Conservation (phyloP, 1,140 invertebrate genomes). For the Pseudobourletiella spinata region DNA sequence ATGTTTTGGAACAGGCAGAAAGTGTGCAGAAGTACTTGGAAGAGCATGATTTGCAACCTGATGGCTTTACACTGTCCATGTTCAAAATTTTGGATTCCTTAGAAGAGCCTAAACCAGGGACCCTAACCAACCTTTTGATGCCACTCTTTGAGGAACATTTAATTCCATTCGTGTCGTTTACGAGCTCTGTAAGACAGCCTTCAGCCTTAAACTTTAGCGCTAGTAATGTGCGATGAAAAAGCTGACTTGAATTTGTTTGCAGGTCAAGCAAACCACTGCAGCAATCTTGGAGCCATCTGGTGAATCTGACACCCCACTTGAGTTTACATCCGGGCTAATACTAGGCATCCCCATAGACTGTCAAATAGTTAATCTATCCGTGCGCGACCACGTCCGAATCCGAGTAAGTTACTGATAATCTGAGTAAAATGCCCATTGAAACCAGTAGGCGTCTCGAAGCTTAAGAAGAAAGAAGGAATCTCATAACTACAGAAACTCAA, state of each 20-base stretch:
- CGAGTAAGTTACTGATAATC: conserved; percentile 42
- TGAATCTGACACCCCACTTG: conserved; percentile 73
- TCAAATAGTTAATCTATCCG: conserved; percentile 67
- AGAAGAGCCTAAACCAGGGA: conserved; percentile 72
- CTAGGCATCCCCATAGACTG: conserved; percentile 76
- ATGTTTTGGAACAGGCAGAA: conserved; percentile 54
- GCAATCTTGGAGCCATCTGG: conserved; percentile 73
- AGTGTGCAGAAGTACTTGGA: conserved; percentile 46
- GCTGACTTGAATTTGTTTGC: conserved; percentile 22
- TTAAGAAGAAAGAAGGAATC: background rate
- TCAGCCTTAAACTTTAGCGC: background rate
- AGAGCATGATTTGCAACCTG: conserved; percentile 43
- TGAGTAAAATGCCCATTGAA: background rate
- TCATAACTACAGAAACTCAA: background rate
- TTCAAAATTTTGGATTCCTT: conserved; percentile 65
- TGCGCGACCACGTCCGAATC: conserved; percentile 62
- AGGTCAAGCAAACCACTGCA: conserved; percentile 68
- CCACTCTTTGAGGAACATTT: conserved; percentile 56
- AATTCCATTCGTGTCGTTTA: conserved; percentile 38
- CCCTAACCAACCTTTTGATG: conserved; percentile 66
- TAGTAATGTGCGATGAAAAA: background rate
- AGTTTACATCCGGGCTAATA: conserved; percentile 85
- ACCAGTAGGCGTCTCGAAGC: background rate
- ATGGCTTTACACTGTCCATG: conserved; percentile 68
- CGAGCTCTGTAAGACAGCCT: conserved; percentile 25